Evolutionary conservation across 1,140 invertebrate genomes (phyloP).

Genomic region (Calliphora vicina): DNA sequence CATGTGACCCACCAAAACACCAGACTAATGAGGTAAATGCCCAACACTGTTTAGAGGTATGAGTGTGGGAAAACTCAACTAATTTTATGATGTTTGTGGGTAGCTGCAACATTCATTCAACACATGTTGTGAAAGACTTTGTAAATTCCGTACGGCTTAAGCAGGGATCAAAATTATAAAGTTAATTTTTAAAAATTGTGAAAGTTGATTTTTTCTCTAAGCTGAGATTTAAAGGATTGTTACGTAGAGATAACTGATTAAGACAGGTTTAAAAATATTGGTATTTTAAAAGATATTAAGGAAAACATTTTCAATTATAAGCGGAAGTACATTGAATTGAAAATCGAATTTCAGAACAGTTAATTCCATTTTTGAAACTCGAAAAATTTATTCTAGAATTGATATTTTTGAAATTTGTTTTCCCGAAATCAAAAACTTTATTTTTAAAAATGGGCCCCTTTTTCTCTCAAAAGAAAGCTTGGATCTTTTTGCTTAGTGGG

Average conservation of each 20-base stretch:
- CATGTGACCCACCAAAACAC: not conserved
- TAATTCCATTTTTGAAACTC: too few species aligned
- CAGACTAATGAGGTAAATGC: constrained; percentile 11
- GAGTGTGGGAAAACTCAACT: too few species aligned
- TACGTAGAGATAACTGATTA: not conserved
- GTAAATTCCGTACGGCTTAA: not conserved
- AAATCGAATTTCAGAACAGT: too few species aligned
- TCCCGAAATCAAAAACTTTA: too few species aligned
- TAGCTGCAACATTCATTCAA: not conserved
- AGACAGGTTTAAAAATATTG: not conserved
- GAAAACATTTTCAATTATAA: too few species aligned
- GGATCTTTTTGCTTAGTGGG: too few species aligned
- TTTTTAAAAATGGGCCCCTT: too few species aligned
- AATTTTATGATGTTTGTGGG: not conserved
- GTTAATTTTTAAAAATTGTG: not conserved
- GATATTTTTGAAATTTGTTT: too few species aligned
- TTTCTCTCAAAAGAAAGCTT: too few species aligned
- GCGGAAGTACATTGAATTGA: too few species aligned
- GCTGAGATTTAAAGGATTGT: not conserved
- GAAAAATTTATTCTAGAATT: too few species aligned
- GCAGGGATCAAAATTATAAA: not conserved
- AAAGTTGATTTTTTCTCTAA: not conserved
- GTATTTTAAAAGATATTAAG: not conserved
- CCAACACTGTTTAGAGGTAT: not conserved
- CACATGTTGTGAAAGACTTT: not conserved